Percentiles rank a stretch among this genome's conserved stretches.
Conservation (phyloP, 2,888 invertebrate genomes). For the Stomorhina lunata region DNA sequence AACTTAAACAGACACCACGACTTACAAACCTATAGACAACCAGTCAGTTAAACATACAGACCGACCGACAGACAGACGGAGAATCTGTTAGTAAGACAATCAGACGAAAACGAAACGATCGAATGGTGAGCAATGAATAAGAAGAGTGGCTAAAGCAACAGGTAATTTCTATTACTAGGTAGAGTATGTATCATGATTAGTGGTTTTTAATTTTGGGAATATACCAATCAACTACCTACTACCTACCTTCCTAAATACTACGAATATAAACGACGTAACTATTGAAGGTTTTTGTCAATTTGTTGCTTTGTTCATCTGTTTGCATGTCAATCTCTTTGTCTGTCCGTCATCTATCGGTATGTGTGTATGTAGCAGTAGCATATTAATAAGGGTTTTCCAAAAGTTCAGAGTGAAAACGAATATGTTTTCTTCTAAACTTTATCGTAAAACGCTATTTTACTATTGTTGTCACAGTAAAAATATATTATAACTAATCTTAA, state of each 20-base stretch:
- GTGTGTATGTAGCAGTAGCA: too few relatives aligned
- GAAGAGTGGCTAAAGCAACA: slow-evolving; percentile 52
- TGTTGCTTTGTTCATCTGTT: neutral
- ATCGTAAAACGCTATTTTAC: too few relatives aligned
- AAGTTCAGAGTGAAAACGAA: too few relatives aligned
- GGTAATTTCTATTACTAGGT: neutral
- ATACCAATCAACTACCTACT: too few relatives aligned
- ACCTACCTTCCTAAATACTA: neutral
- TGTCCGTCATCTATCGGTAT: too few relatives aligned
- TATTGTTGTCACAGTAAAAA: too few relatives aligned
- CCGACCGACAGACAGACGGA: slow-evolving; percentile 1
- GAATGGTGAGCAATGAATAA: slow-evolving; percentile 41
- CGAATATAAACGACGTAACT: neutral
- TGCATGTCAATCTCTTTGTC: neutral
- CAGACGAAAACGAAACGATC: slow-evolving; percentile 11
- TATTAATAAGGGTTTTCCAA: too few relatives aligned
- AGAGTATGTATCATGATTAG: neutral
- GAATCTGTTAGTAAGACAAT: slow-evolving; percentile 18
- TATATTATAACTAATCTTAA: too few relatives aligned
- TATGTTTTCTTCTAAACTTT: too few relatives aligned
- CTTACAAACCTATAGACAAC: slow-evolving; percentile 5
- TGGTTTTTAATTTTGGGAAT: neutral
- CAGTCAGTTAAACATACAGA: slow-evolving; percentile 29
- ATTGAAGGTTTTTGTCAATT: neutral
- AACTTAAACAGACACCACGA: slow-evolving; percentile 22